phyloP scores from a whole-genome alignment of 2,113 vertebrate species.

The Salvelinus fontinalis region DNA sequence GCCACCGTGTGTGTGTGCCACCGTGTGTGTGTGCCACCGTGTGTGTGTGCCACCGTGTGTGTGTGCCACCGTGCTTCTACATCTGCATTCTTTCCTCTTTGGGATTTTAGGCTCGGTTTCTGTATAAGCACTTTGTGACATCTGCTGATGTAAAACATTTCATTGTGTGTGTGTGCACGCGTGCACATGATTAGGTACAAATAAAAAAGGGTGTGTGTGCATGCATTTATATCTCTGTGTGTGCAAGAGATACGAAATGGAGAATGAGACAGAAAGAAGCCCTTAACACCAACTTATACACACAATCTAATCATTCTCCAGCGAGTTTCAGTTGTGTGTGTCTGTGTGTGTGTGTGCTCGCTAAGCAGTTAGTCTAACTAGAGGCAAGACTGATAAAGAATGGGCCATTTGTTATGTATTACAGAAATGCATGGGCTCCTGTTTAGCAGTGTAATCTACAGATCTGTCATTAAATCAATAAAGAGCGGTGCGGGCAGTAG shows the following conservation, averaged over 20 bases:
- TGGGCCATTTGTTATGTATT: conserved; percentile 27
- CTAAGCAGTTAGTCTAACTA: not conserved
- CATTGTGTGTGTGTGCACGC: too few relatives aligned
- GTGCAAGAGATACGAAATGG: not conserved
- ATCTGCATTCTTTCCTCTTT: too few relatives aligned
- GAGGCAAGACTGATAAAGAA: not conserved
- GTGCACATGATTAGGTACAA: not conserved
- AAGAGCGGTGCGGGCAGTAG: conserved; percentile 14
- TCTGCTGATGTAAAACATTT: too few relatives aligned
- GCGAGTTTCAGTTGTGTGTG: not conserved
- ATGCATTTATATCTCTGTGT: not conserved
- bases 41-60: too few relatives aligned
- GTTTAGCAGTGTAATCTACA: conserved; percentile 29
- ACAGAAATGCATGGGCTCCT: conserved; percentile 14
- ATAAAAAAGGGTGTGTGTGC: not conserved
- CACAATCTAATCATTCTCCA: not conserved
- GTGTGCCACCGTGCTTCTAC: too few relatives aligned
- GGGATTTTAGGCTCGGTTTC: too few relatives aligned
- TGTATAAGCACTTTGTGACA: too few relatives aligned
- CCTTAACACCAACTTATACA: not conserved
- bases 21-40: too few relatives aligned
- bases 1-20: too few relatives aligned
- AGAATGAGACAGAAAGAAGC: not conserved
- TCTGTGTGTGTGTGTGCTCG: too few relatives aligned
- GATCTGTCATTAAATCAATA: conserved; percentile 43